These are phyloP conservation scores for Thymelicus sylvestris DNA, from an alignment of 2,888 invertebrate species.

Conservation along the genomic window DNA sequence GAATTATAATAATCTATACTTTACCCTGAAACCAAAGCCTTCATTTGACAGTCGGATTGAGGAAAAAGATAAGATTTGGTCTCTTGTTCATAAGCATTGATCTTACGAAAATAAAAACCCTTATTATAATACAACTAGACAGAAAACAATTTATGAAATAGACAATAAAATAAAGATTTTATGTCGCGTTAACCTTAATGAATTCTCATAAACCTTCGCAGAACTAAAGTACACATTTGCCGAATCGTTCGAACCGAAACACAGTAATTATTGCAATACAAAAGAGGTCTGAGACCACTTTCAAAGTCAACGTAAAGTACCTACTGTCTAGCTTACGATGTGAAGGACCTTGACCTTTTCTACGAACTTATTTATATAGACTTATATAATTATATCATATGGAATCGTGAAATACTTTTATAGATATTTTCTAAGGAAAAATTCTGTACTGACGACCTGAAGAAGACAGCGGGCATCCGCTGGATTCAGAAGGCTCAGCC, in stretches of 20 bases:
- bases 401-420: not conserved
- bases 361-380: constrained; percentile 1
- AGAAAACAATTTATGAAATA: constrained; percentile 17
- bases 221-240: constrained; percentile 33
- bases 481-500: no score
- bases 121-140: constrained; percentile 14
- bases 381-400: constrained; percentile 12
- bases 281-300: constrained; percentile 16
- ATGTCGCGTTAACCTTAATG: constrained; percentile 48
- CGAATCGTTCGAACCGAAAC: constrained; percentile 28
- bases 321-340: constrained; percentile 20
- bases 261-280: constrained; percentile 31
- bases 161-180: constrained; percentile 21
- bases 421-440: not conserved
- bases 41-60: no score
- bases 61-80: no score
- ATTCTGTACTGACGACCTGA: not conserved
- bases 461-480: no score
- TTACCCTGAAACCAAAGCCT: no score
- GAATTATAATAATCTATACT: no score
- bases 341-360: constrained; percentile 38
- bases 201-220: constrained; percentile 34
- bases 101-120: not conserved
- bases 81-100: not conserved
- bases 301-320: constrained; percentile 19